Conservation (phyloP, 2,888 invertebrate species). For the Idaea biselata region DNA sequence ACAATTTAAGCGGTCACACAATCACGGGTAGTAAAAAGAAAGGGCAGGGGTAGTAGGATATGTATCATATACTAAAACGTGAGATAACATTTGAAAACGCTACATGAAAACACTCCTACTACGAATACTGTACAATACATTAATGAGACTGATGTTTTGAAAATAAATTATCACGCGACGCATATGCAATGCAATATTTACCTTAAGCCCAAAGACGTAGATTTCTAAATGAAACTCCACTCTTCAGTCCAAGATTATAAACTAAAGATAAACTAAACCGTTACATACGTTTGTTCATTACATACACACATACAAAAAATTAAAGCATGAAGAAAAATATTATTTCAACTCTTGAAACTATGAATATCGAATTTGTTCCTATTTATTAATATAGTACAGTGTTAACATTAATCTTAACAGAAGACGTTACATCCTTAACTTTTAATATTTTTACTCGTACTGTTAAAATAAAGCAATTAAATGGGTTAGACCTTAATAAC, state of each 20-base stretch:
- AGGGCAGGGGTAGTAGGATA: too few species aligned
- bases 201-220: conserved; percentile 12
- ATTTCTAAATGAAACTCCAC: conserved; percentile 15
- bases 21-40: too few species aligned
- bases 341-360: conserved; percentile 66
- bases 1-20: too few species aligned
- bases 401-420: conserved; percentile 55
- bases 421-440: neutral
- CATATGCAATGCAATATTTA: conserved; percentile 15
- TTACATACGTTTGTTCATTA: conserved; percentile 30
- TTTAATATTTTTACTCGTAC: neutral
- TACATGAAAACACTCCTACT: neutral
- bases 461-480: neutral
- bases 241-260: conserved; percentile 9
- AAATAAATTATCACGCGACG: conserved; percentile 14
- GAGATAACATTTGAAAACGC: too few species aligned
- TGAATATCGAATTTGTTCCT: conserved; percentile 75
- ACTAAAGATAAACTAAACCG: conserved; percentile 19
- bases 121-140: neutral
- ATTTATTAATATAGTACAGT: conserved; percentile 62
- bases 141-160: conserved; percentile 20
- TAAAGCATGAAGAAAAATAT: conserved; percentile 74
- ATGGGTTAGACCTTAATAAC: conserved; percentile 2
- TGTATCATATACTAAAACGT: too few species aligned
- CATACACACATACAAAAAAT: conserved; percentile 54